Conservation (phyloP, 37 sponge, comb jelly and placozoan species). For the Lycopodina hypogea region DNA sequence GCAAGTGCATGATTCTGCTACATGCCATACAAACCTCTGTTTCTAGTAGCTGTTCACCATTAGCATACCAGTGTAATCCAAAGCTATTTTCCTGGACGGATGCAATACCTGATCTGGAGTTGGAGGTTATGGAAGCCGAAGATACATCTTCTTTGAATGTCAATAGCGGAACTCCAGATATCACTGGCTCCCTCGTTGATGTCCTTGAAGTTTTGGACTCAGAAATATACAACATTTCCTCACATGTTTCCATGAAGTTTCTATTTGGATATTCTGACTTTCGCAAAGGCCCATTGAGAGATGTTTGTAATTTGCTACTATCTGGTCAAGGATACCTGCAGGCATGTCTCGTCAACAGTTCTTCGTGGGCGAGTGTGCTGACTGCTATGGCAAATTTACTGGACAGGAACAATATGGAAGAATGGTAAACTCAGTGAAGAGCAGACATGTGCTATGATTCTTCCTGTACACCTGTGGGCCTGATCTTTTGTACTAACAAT, state of each 20-base stretch:
- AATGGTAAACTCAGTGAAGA: too few relatives aligned
- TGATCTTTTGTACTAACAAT: too few relatives aligned
- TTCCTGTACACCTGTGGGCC: too few relatives aligned
- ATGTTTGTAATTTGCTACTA: neutral
- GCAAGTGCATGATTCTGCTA: constrained; percentile 26
- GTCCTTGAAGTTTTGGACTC: constrained; percentile 52
- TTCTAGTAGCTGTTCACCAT: neutral
- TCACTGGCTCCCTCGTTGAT: constrained; percentile 47
- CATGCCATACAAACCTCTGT: constrained; percentile 1
- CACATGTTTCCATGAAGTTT: neutral
- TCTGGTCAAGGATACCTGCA: constrained; percentile 54
- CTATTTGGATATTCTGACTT: constrained; percentile 17
- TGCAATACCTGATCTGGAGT: neutral
- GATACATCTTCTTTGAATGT: neutral
- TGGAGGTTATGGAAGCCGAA: neutral
- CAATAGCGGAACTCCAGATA: neutral
- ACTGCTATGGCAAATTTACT: constrained; percentile 17
- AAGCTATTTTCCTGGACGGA: neutral
- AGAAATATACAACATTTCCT: constrained; percentile 19
- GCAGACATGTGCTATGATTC: too few relatives aligned
- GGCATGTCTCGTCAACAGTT: constrained; percentile 24
- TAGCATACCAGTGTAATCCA: constrained; percentile 21
- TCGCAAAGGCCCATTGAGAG: neutral
- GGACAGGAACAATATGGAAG: neutral
- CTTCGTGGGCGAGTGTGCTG: constrained; percentile 14